A percentile compares a stretch with the other conserved stretches of the same genome.
Conservation (phyloP, 2,888 invertebrate species). For the Pammene aurita region DNA sequence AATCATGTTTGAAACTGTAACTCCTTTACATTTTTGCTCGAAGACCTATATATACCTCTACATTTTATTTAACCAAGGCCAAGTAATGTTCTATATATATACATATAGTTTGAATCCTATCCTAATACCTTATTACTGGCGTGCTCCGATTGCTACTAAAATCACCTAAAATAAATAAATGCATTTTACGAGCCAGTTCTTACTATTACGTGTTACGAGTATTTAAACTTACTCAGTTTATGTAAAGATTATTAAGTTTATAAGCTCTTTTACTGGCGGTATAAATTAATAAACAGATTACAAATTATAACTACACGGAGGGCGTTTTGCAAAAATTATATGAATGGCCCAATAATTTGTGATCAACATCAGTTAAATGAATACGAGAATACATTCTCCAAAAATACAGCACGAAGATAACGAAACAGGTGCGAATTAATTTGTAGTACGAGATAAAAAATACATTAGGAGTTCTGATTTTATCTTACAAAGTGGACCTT, state of each 20-base stretch:
- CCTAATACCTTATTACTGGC: background rate
- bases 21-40: too few species aligned
- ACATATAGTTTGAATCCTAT: too few species aligned
- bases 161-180: too few species aligned
- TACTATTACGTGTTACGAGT: background rate
- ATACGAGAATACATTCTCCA: constrained; percentile 8
- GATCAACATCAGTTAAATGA: constrained; percentile 25
- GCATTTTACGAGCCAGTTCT: too few species aligned
- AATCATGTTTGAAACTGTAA: too few species aligned
- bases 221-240: background rate
- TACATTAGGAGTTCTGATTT: constrained; percentile 5
- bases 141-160: too few species aligned
- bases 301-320: background rate
- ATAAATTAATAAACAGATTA: constrained; percentile 8
- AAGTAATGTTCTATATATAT: too few species aligned
- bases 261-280: background rate
- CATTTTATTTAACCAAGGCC: too few species aligned
- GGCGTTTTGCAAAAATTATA: constrained; percentile 5
- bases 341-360: constrained; percentile 10
- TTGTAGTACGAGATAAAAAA: constrained; percentile 17
- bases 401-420: constrained; percentile 9
- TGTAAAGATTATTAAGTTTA: background rate
- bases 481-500: background rate
- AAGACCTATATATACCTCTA: too few species aligned
- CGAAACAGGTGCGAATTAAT: constrained; percentile 21